phyloP scores from a whole-genome alignment of 2,797 vertebrate species.

The Hydrophis major region DNA sequence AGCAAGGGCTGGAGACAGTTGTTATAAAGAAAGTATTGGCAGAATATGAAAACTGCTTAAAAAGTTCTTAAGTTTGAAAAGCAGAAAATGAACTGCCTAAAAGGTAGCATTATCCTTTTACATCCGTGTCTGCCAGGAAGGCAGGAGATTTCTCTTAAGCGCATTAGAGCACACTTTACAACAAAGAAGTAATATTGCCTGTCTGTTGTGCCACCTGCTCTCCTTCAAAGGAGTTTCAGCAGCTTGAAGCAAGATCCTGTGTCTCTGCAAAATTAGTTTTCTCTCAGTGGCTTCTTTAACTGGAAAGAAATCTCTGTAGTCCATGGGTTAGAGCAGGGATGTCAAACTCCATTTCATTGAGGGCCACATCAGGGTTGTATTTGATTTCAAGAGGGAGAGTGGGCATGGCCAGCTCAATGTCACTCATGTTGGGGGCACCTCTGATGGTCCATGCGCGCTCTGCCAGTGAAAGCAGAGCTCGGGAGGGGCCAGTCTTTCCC shows the following conservation, averaged over 20 bases:
- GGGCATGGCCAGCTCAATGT: not conserved
- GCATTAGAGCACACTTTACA: not conserved
- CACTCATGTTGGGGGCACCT: not conserved
- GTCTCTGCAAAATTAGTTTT: not conserved
- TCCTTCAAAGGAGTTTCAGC: not conserved
- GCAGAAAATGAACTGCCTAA: not conserved
- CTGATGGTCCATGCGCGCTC: fast-evolving
- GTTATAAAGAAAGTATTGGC: not conserved
- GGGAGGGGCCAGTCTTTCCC: no score
- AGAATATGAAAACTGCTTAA: not conserved
- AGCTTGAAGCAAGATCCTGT: not conserved
- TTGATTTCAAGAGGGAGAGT: no score
- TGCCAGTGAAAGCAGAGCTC: no score
- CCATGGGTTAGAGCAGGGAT: no score
- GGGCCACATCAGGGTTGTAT: no score
- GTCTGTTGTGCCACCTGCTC: not conserved
- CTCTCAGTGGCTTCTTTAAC: not conserved
- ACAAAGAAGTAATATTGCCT: not conserved
- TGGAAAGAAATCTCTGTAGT: not conserved
- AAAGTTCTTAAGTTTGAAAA: not conserved
- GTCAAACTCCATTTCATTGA: no score
- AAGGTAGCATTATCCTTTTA: not conserved
- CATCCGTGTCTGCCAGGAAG: not conserved
- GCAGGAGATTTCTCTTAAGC: not conserved
- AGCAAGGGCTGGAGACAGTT: not conserved